Evolutionary conservation across 2,113 vertebrate species (phyloP).

Genomic region (Mustela lutreola): DNA sequence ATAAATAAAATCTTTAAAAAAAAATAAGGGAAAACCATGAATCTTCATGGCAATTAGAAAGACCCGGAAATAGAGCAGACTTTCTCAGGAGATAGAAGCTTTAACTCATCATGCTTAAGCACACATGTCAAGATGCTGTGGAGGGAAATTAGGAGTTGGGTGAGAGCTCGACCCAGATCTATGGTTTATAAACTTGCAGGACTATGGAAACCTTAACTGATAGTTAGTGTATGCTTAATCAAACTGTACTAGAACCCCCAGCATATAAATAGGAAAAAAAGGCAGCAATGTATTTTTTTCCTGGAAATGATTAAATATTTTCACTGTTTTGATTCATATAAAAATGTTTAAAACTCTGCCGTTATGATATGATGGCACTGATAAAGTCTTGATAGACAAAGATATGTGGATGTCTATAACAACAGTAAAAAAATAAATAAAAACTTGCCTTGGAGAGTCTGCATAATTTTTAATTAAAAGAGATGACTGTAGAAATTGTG

Average conservation of each 20-base stretch:
- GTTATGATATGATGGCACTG: background rate
- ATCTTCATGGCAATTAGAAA: background rate
- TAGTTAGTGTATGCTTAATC: background rate
- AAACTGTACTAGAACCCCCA: background rate
- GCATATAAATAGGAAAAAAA: background rate
- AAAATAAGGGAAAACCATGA: background rate
- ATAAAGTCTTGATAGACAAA: background rate
- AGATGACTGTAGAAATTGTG: background rate
- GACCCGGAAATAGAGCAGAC: constrained; percentile 8
- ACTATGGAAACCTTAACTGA: background rate
- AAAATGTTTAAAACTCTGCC: background rate
- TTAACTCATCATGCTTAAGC: constrained; percentile 2
- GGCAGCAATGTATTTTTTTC: background rate
- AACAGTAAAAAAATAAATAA: background rate
- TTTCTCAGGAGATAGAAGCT: background rate
- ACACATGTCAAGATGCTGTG: background rate
- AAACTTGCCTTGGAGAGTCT: background rate
- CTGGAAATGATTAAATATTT: background rate
- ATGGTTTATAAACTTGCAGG: background rate
- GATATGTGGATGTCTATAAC: background rate
- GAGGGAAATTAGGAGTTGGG: background rate
- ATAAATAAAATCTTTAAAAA: too few relatives aligned
- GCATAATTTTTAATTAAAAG: constrained; percentile 19
- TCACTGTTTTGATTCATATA: background rate
- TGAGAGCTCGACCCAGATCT: background rate